Base-by-base conservation (phyloP, 2,113 vertebrate species). In the Oncorhynchus nerka region DNA sequence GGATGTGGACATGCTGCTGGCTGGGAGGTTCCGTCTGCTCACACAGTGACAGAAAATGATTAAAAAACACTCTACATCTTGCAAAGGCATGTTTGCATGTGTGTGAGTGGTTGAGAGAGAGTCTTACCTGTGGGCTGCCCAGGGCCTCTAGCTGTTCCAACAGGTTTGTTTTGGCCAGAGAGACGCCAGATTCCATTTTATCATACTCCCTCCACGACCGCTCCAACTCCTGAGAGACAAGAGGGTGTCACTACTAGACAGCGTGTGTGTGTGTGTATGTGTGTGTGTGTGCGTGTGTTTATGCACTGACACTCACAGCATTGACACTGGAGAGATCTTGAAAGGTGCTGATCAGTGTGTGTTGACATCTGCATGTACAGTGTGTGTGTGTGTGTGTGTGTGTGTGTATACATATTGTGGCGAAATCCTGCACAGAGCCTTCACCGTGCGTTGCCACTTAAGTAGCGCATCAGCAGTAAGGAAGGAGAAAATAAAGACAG, bases 1-100 rank as follows among this genome's bases (percentile, higher is more conserved):
- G 97, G 88, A 99, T 96, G 86, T 97, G 96, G 62, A 97, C 96
- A 74, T 96, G 96, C 70, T 93, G 95, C 83, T 98, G 97, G 74
- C 96, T 97, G 16, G 96, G 95, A 51, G 96, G 94, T 73, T 99
- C 97, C 5, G 95, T 97, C 97, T 99, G 85, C 70, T 73, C 45
- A 77, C 22, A 74, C 69, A 76, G 34, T 11, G n/a, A 75, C 22
- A 71, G 22, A 81, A 55, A 4, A 55, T 55, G 15, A 5, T 55
- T 55, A 19, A 19, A 15, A 55, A 55, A 5, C 16, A 15, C 51
- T 55, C 51, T 19, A 16, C 5, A 5, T 55, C 51, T 15, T 55
- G 39, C 39, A 45, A 45, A 45, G 8, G 39, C 7, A 7, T 39
- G 34, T 39, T 39, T 45, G 8, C 39, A 45, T 11, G 32, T 24